Evolutionary conservation across 2,113 vertebrate species (phyloP), one percentile per base, ranked within the genome.

Genomic region (Ceyx cyanopectus): DNA sequence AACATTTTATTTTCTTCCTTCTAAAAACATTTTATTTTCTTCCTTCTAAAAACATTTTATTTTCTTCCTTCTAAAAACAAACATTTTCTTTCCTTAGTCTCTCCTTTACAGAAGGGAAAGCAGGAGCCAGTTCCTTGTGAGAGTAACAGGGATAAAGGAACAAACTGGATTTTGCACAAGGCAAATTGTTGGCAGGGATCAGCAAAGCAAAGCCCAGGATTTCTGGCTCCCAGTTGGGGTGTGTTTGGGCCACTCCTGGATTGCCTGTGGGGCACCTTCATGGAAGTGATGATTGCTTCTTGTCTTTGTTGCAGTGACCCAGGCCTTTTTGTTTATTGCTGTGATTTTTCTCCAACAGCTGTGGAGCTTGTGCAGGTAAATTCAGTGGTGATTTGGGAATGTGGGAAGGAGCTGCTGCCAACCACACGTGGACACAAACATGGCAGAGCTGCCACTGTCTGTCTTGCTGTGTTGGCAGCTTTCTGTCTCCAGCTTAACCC

Each of bases 261-360:
- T 58, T 43, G 84, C 57, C 48, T n/a, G 6, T 43, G 66, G 45
- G 51, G 9, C 30, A 60, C 20, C 22, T 67, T 8, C 2, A 3
- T 56, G 24, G 9, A 61, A 46, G 14, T 62, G 4, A 24, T 50
- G 19, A 57, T 43, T 88, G 10, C 85, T 77, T 94, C 65, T 95
- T 81, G 69, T 94, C 15, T 94, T 87, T 79, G 26, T 97, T 98
- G 70, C 98, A 99, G 99, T 97, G 98, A 99, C 92, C 98, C 98
- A 1, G 98, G 98, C 45, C 98, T 99, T 37, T 99, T 99, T 96
- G 98, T 99, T 58, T 99, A 99, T 95, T 99, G 99, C 94, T 99
- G 99, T 95, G 99, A 99, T 92, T 99, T 99, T 97, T 99, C 99
- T 91, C 98, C 97, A 66, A 97, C 98, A 10, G 99, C 99, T 56